phyloP scores from a whole-genome alignment of 2,113 vertebrate species.

The Raja brachyura region DNA sequence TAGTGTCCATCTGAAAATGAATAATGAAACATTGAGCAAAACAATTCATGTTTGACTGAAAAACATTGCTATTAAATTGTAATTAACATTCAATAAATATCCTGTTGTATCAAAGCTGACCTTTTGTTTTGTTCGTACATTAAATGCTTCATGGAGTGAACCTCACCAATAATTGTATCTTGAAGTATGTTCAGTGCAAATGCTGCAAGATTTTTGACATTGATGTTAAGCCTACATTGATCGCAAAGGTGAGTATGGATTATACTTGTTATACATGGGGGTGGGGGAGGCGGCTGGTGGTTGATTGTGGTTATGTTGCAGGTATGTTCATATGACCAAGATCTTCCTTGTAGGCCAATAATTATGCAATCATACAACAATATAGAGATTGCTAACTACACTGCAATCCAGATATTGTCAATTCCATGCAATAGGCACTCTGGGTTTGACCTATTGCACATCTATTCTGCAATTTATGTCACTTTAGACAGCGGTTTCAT shows the following conservation, averaged over 20 bases:
- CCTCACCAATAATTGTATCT: neutral
- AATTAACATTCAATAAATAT: conserved; percentile 9
- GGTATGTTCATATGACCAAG: neutral
- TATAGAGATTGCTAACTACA: no score
- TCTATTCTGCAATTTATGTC: neutral
- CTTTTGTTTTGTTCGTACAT: neutral
- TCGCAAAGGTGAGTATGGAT: neutral
- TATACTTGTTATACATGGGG: neutral
- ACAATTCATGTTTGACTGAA: neutral
- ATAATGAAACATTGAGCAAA: neutral
- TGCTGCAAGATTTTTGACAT: neutral
- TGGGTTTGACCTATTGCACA: neutral
- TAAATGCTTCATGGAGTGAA: neutral
- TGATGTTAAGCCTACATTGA: neutral
- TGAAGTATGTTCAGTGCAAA: neutral
- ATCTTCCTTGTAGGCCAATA: no score
- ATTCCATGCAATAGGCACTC: neutral
- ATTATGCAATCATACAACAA: no score
- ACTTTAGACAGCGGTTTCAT: neutral
- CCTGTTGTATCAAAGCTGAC: neutral
- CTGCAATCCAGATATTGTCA: no score
- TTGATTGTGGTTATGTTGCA: neutral
- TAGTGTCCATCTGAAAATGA: neutral
- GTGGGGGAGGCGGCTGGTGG: no score
- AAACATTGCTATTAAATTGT: neutral